Conservation (phyloP, 2,797 vertebrate species). For the Mustela erminea region DNA sequence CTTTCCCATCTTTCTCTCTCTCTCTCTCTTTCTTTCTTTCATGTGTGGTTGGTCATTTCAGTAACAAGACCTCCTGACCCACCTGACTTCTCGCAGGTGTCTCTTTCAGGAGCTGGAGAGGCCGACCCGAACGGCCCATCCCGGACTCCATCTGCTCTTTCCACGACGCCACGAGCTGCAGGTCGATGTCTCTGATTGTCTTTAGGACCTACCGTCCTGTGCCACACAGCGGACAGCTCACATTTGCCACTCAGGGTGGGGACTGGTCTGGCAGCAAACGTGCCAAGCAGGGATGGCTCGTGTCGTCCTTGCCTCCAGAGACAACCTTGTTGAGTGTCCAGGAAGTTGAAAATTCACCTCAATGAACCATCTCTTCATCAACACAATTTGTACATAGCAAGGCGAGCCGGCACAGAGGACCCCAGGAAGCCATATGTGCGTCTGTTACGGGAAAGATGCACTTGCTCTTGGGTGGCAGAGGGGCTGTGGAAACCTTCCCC, state of each 20-base stretch:
- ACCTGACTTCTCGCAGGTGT: not conserved
- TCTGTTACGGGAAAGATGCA: not conserved
- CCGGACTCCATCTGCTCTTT: too few species aligned
- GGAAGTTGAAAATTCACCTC: not conserved
- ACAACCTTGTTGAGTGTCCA: not conserved
- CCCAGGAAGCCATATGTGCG: not conserved
- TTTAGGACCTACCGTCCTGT: rapidly evolving
- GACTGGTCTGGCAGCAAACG: not conserved
- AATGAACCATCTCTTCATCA: not conserved
- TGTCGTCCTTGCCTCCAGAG: not conserved
- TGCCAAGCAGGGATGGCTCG: not conserved
- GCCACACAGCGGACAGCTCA: not conserved
- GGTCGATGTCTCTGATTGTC: not conserved
- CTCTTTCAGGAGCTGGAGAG: not conserved
- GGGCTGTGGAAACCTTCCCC: not conserved
- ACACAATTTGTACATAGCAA: not conserved
- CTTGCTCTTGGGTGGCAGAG: too few species aligned
- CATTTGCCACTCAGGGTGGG: not conserved
- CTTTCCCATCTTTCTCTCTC: too few species aligned
- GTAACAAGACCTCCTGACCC: not conserved
- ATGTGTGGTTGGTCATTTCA: not conserved
- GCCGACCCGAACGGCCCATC: rapidly evolving
- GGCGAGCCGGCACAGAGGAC: not conserved
- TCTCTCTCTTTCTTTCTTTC: not conserved
- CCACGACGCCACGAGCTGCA: not conserved